Evolutionary conservation across 2,888 invertebrate species (phyloP), one percentile per base, ranked within the genome.

Genomic region (Cerastoderma edule): DNA sequence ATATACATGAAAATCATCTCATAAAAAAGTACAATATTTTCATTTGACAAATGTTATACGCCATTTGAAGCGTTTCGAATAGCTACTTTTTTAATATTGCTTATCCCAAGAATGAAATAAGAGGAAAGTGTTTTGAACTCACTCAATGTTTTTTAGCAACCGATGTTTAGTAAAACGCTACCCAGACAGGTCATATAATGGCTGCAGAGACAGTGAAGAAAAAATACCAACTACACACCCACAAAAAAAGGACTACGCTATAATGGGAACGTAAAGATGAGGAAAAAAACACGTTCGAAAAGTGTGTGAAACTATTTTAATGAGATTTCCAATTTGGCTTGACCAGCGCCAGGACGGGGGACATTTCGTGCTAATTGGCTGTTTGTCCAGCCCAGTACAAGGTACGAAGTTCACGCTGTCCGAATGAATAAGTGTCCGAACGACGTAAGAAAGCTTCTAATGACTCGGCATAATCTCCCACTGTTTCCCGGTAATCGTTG

Each of bases 311-410:
- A 60, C 24, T 60, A 60, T 60, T 60, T 60, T 60, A 60, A 60
- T 39, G 60, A 60, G 39, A 60, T 35, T 60, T 60, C 22, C 35
- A 39, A 60, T 33, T 39, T 60, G 22, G 69, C 74, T 64, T 73
- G 73, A 73, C 73, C 73, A 73, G 24, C 44, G 73, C 22, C 44
- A 28, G 39, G 39, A 22, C 27, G n/a, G 46, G 69, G 75, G 75
- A 70, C 69, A 75, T 33, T 65, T 65, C 35, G 32, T 32, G 56
- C 60, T 75, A 75, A 75, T 75, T 75, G 75, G 75, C 65, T 60
- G 33, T 48, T 46, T 66, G 48, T 66, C 30, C 33, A n/a, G 50
- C 48, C n/a, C 50, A 60, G 66, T 66, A 50, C 66, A 22, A 66
- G 66, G 66, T 66, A 66, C 66, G 66, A 66, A 33, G 24, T 32